Base-by-base conservation (phyloP, 2,888 invertebrate genomes). In the Petrolisthes manimaculis region DNA sequence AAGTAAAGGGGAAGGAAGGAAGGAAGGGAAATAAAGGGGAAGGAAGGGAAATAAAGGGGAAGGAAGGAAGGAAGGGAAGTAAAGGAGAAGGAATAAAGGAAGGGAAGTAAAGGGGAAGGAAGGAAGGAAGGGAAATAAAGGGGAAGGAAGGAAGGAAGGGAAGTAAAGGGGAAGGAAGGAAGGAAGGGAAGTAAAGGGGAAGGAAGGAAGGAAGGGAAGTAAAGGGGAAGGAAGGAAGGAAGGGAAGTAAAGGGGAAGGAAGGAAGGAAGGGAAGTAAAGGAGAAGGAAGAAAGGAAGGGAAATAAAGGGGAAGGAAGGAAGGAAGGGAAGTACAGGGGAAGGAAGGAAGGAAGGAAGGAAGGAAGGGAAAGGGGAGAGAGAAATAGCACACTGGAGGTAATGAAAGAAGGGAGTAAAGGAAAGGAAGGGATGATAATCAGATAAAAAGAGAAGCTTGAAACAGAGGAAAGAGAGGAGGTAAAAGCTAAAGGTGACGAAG, bases 181-280 rank as follows among this genome's bases (percentile, higher is more conserved):
- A 77, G 77, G 61, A 75, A 77, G 84, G 74, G 55, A 37, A 37
- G 18, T 55, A 55, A 9, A 21, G 55, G 80, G 56, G 80, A 55
- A 14, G 79, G 56, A 24, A n/a, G 21, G 56, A 12, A 24, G 80
- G n/a, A 74, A 74, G 83, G 54, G 83, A 54, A 74, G 21, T n/a
- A 55, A 9, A 75, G 21, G 14, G 69, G 69, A 69, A 37, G 37
- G 37, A 37, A 37, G 37, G 37, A 37, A 37, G 21, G 54, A 77
- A 55, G n/a, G 24, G 55, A 9, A 77, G 37, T 51, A 24, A 69
- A 51, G 83, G n/a, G 37, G n/a, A n/a, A n/a, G n/a, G 37, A 37
- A 37, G 37, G 37, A 37, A 37, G 37, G 37, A 37, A 37, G 37
- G 37, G 37, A 37, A 37, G n/a, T n/a, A n/a, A n/a, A n/a, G n/a